Conservation (phyloP, 2,888 invertebrate species). For the Platycheirus albimanus region DNA sequence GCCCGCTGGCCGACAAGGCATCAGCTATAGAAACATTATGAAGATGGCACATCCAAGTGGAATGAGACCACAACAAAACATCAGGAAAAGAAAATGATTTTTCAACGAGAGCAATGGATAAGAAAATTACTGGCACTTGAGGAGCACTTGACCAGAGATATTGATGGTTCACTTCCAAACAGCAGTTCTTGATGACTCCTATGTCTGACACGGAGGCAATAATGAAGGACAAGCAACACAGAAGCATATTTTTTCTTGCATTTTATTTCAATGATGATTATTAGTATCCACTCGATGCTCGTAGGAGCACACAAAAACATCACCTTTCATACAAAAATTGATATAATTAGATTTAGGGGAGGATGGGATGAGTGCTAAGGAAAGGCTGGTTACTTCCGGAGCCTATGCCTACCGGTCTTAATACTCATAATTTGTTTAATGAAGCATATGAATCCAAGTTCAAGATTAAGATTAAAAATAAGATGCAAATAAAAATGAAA, state of each 20-base stretch:
- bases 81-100: constrained; percentile 57
- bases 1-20: constrained; percentile 19
- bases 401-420: too few species aligned
- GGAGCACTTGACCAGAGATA: constrained; percentile 71
- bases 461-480: too few species aligned
- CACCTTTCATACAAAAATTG: constrained; percentile 47
- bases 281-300: constrained; percentile 24
- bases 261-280: constrained; percentile 45
- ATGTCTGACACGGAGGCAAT: constrained; percentile 33
- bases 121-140: constrained; percentile 74
- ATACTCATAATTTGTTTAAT: too few species aligned
- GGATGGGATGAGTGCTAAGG: not conserved
- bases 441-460: too few species aligned
- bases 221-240: constrained; percentile 18
- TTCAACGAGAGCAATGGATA: constrained; percentile 65
- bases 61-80: not conserved
- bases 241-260: constrained; percentile 16
- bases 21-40: constrained; percentile 18
- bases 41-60: constrained; percentile 61
- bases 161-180: constrained; percentile 73
- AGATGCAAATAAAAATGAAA: too few species aligned
- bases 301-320: constrained; percentile 18
- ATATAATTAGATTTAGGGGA: constrained; percentile 8
- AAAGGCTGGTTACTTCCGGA: too few species aligned
- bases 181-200: constrained; percentile 41